A percentile compares a stretch with the other conserved stretches of the same genome.
Evolutionary conservation across 1,140 invertebrate species (phyloP).

Genomic region (Phocides pigmalion): DNA sequence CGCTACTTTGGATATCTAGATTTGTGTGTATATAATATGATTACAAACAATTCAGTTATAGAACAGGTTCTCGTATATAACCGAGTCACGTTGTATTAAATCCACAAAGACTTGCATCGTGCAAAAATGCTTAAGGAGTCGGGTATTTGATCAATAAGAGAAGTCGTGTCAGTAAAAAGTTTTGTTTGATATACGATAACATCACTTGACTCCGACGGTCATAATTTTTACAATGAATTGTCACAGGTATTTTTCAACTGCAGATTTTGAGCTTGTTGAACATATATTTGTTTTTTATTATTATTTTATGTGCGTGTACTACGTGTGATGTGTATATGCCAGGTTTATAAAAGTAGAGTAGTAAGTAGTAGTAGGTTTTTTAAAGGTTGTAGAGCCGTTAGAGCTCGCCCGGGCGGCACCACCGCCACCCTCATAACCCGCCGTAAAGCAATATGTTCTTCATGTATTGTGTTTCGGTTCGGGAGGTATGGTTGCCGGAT

Average conservation of each 20-base stretch:
- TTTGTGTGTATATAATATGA: too few relatives aligned
- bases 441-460: too few relatives aligned
- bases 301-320: too few relatives aligned
- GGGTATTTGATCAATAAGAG: constrained; percentile 10
- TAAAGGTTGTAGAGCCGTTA: too few relatives aligned
- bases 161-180: neutral
- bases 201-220: neutral
- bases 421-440: too few relatives aligned
- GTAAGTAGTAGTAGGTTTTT: too few relatives aligned
- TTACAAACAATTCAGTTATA: neutral
- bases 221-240: constrained; percentile 6
- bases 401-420: too few relatives aligned
- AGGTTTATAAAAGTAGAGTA: too few relatives aligned
- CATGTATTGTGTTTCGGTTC: too few relatives aligned
- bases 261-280: neutral
- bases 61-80: neutral
- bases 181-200: constrained; percentile 12
- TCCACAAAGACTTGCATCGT: neutral
- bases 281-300: neutral
- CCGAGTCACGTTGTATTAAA: constrained; percentile 3
- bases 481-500: too few relatives aligned
- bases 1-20: neutral
- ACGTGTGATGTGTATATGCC: too few relatives aligned
- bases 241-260: neutral
- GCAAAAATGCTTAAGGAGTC: neutral